A percentile compares a stretch with the other conserved stretches of the same genome.
Evolutionary conservation across 2,797 vertebrate genomes (phyloP).

Genomic region (Amblyraja radiata): DNA sequence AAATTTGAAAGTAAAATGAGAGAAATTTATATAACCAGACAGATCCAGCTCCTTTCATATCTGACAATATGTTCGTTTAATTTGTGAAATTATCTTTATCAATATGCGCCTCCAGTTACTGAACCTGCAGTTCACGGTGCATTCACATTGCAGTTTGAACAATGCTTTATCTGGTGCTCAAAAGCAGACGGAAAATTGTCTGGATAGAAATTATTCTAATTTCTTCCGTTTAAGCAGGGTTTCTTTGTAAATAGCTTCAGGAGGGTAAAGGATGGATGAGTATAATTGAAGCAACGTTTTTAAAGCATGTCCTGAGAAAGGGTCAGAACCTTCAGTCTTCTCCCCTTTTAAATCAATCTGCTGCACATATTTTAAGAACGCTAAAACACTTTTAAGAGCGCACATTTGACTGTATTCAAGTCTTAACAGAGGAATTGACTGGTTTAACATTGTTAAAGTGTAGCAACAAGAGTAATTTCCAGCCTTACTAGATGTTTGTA

Average conservation of each 20-base stretch:
- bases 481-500: neutral
- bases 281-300: neutral
- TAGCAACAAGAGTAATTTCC: neutral
- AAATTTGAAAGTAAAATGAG: neutral
- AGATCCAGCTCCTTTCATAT: neutral
- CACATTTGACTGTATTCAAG: neutral
- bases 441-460: neutral
- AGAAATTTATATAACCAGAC: neutral
- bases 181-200: neutral
- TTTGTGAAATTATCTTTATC: neutral
- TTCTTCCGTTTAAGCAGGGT: neutral
- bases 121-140: neutral
- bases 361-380: neutral
- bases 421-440: neutral
- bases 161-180: neutral
- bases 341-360: neutral
- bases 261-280: neutral
- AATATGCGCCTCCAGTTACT: neutral
- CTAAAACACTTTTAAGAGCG: neutral
- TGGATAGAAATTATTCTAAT: neutral
- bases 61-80: neutral
- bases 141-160: neutral
- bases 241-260: neutral
- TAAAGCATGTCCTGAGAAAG: neutral
- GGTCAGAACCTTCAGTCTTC: neutral